These are phyloP conservation scores for Spodoptera litura DNA, from an alignment of 1,140 invertebrate species.

Conservation along the genomic window DNA sequence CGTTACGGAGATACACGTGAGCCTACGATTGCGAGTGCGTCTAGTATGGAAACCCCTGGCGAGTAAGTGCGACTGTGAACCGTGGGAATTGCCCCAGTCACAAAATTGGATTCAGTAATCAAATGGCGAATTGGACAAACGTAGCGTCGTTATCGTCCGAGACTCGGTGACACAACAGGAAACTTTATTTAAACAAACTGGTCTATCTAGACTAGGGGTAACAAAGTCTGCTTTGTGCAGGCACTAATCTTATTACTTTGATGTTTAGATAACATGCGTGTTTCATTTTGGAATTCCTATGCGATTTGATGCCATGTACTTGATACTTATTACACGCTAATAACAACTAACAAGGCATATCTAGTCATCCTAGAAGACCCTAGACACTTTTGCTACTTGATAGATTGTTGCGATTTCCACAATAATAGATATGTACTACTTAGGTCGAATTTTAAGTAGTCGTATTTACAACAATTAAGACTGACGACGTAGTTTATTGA, in stretches of 20 bases:
- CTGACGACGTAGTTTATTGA: too few relatives aligned
- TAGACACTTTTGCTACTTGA: too few relatives aligned
- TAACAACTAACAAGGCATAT: too few relatives aligned
- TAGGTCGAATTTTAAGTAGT: too few relatives aligned
- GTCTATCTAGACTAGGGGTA: not conserved
- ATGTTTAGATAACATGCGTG: not conserved
- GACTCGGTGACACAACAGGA: constrained; percentile 18
- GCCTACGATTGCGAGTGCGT: constrained; percentile 79
- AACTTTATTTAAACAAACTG: constrained; percentile 22
- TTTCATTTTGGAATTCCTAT: too few relatives aligned
- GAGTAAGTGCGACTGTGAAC: constrained; percentile 56
- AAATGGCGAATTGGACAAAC: constrained; percentile 60
- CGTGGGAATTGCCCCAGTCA: constrained; percentile 62
- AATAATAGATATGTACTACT: too few relatives aligned
- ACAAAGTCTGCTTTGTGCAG: not conserved
- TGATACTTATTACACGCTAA: too few relatives aligned
- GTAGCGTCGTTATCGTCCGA: constrained; percentile 56
- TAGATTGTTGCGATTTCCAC: too few relatives aligned
- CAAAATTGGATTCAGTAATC: constrained; percentile 70
- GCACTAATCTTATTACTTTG: not conserved
- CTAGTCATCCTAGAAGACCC: too few relatives aligned
- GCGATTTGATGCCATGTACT: too few relatives aligned
- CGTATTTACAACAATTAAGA: too few relatives aligned
- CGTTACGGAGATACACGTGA: constrained; percentile 84
- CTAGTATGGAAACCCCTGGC: constrained; percentile 62